A percentile compares a stretch with the other conserved stretches of the same genome.
These are phyloP conservation scores for Nomada fucata DNA, from an alignment of 2,888 invertebrate genomes.

Conservation along the genomic window DNA sequence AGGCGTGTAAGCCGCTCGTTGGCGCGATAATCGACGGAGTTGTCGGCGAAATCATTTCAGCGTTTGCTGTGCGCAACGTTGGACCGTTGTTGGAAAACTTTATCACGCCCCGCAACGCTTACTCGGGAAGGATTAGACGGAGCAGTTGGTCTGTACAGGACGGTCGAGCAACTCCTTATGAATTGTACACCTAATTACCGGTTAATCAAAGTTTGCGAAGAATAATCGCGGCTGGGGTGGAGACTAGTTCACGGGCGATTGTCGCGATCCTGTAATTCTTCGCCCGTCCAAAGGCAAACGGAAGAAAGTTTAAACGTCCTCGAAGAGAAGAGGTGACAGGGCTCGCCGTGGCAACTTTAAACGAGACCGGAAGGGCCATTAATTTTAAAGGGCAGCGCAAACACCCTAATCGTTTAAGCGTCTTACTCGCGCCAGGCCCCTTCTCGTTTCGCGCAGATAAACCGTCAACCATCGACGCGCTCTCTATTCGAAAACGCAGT, in stretches of 20 bases:
- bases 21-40: neutral
- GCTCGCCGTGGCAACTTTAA: neutral
- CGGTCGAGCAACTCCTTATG: too few relatives aligned
- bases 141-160: too few relatives aligned
- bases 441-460: neutral
- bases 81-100: too few relatives aligned
- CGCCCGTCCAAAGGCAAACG: neutral
- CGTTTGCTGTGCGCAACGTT: too few relatives aligned
- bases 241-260: neutral
- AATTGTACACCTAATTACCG: neutral
- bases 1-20: neutral
- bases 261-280: neutral
- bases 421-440: neutral
- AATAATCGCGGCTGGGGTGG: neutral
- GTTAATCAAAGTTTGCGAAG: neutral
- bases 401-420: conserved; percentile 2
- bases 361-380: neutral
- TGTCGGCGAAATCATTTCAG: neutral
- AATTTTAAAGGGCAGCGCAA: conserved; percentile 17
- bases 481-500: too few relatives aligned
- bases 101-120: too few relatives aligned
- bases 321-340: neutral
- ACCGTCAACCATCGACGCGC: neutral
- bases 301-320: neutral
- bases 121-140: too few relatives aligned